These are phyloP conservation scores for Strigamia transsilvanica DNA, from an alignment of 2,888 invertebrate species.

Conservation along the genomic window DNA sequence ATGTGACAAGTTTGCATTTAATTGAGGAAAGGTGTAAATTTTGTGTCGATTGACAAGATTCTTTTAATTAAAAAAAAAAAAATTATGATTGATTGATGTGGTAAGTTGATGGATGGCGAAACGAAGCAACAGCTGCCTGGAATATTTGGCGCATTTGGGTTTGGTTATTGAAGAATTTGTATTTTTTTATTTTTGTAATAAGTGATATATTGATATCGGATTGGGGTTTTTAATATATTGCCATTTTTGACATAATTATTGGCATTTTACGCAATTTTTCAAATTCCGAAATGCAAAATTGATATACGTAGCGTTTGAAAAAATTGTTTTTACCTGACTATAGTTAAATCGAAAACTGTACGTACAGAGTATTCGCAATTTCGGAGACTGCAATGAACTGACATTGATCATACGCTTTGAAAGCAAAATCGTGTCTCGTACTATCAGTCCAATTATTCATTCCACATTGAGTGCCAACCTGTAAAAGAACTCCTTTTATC, in stretches of 20 bases:
- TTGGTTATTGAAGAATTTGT: slow-evolving; percentile 13
- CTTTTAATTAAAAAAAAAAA: too few species aligned
- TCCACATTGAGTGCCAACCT: background rate
- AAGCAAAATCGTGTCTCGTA: slow-evolving; percentile 16
- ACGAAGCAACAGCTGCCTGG: slow-evolving; percentile 28
- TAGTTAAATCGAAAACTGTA: background rate
- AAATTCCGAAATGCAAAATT: background rate
- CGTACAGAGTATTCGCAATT: background rate
- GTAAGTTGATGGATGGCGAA: slow-evolving; percentile 31
- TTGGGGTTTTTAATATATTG: background rate
- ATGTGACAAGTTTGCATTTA: slow-evolving; percentile 26
- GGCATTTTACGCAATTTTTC: too few species aligned
- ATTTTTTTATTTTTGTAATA: background rate
- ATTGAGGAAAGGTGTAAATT: background rate
- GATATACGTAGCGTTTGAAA: background rate
- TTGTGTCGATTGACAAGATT: background rate
- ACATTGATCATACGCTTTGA: background rate
- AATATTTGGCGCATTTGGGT: slow-evolving; percentile 30
- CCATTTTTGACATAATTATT: background rate
- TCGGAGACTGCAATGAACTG: background rate
- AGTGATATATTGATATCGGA: background rate
- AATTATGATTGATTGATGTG: background rate
- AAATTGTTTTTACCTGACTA: background rate
- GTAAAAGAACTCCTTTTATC: background rate
- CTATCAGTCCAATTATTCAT: slow-evolving; percentile 18